These are phyloP conservation scores for Myotis brandtii DNA, from an alignment of 2,113 vertebrate species.

Conservation along the genomic window DNA sequence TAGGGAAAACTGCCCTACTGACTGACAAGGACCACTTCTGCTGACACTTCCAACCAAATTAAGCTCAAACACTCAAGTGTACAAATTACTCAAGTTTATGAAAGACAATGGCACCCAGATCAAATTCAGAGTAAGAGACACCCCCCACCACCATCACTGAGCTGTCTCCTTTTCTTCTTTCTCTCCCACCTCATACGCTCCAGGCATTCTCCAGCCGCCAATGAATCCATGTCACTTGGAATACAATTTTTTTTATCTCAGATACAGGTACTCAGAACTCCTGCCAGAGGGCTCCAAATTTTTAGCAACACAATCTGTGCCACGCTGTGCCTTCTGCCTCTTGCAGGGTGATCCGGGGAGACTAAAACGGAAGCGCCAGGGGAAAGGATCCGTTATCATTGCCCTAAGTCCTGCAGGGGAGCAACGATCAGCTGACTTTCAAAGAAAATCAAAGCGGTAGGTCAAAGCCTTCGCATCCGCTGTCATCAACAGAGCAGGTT, in stretches of 20 bases:
- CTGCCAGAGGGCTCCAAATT: constrained; percentile 43
- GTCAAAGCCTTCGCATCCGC: background rate
- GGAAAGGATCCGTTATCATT: background rate
- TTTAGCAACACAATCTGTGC: constrained; percentile 36
- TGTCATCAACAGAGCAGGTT: background rate
- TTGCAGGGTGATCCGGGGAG: background rate
- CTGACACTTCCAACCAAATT: background rate
- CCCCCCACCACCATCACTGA: background rate
- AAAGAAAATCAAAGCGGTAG: background rate
- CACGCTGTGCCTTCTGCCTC: constrained; percentile 37
- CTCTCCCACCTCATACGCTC: background rate
- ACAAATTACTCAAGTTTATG: background rate
- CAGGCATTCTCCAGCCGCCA: background rate
- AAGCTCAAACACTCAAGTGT: background rate
- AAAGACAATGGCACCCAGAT: constrained; percentile 29
- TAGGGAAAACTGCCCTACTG: constrained; percentile 27
- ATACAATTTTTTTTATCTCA: background rate
- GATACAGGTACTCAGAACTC: background rate
- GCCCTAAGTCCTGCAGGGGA: background rate
- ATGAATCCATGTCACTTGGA: background rate
- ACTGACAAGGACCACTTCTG: background rate
- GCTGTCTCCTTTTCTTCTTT: background rate
- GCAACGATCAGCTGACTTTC: background rate
- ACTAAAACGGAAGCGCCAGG: background rate
- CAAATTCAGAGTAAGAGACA: background rate